Base-by-base conservation (phyloP, 2,797 vertebrate genomes). In the Eidolon dupreanum region DNA sequence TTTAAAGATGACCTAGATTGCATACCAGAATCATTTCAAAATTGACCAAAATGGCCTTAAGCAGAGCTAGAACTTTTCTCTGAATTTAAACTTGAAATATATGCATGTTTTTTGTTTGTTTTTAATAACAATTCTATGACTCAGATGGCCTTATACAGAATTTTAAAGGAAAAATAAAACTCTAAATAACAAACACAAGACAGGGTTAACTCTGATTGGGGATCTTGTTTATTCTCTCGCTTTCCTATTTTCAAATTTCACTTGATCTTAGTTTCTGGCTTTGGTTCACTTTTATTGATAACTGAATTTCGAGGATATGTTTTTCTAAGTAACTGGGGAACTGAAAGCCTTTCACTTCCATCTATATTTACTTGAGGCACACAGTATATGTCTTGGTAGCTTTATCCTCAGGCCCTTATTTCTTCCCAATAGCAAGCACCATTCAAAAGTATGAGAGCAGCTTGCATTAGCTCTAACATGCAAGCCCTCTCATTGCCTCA, bases 381-480 rank as follows among this genome's bases (percentile, higher is more conserved):
- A 88, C 13, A 96, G 85, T 49, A 51, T 15, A 53, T 55, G 51
- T 57, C 77, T 74, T 90, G 86, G 92, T 77, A 96, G 77, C 90
- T 96, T 87, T 97, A 41, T 96, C 90, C 87, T 93, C 57, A 28
- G 93, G 89, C 88, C 70, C 51, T 90, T 77, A 92, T 95, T 95
- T 90, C 86, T 93, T 94, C 71, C 93, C 86, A 84, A 2, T 11
- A 81, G 90, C 43, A 57, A 86, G 38, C 41, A 71, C 70, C 75
- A 94, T 94, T 96, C 91, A 77, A 66, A 96, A 94, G 87, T 31
- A 87, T 15, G 71, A 96, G 95, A 97, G 95, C 59, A 95, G 84
- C 90, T 82, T 91, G 88, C 96, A 96, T 98, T 97, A 97, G 88
- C 57, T 46, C 95, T 87, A 92, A 90, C 89, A 94, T 93, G 65